Base-by-base conservation (phyloP, 1,140 invertebrate genomes). In the Leguminivora glycinivorella region DNA sequence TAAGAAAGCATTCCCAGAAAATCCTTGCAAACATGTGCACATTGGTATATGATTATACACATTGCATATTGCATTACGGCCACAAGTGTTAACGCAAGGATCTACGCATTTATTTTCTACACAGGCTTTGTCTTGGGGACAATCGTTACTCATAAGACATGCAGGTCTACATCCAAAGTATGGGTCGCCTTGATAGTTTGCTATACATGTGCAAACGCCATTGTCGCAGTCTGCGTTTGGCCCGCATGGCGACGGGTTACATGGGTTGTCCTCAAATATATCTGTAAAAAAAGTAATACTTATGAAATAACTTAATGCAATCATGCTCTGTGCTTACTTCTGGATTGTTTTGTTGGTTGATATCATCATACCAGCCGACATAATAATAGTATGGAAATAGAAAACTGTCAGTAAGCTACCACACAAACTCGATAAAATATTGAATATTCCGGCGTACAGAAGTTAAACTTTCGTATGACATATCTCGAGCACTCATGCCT, bases 81-180 rank as follows among this genome's bases (percentile, higher is more conserved):
- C 97, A 82, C 97, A 98, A 10, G 96, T 94, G n/a, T 96, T 96
- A 29, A 94, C 93, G 84, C 97, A 98, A 7, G 97, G 97, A 92
- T 98, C 95, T 56, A 95, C 90, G 77, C 97, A 98, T 83, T 96
- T 95, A 78, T 96, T 95, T 81, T 95, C 95, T 14, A 96, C 90
- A 86, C 97, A 98, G 31, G 96, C 95, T 75, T 96, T 91, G 77
- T 95, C 93, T 74, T 94, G 94, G 0, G 95, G 92, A 85, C 97
- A 98, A 79, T 98, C 96, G 0, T 94, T 93, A 80, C 95, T 96
- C 68, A 95, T 93, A 2, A 96, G 93, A 85, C 96, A 97, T 85
- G 97, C 96, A 0, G 96, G 96, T 71, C 95, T 93, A 79, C 96
- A 96, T 10, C 95, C 95, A 52, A 91, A 80, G 73, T 95, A 95